Evolutionary conservation across 2,797 vertebrate genomes (phyloP).

Genomic region (Poliocrania exsul): DNA sequence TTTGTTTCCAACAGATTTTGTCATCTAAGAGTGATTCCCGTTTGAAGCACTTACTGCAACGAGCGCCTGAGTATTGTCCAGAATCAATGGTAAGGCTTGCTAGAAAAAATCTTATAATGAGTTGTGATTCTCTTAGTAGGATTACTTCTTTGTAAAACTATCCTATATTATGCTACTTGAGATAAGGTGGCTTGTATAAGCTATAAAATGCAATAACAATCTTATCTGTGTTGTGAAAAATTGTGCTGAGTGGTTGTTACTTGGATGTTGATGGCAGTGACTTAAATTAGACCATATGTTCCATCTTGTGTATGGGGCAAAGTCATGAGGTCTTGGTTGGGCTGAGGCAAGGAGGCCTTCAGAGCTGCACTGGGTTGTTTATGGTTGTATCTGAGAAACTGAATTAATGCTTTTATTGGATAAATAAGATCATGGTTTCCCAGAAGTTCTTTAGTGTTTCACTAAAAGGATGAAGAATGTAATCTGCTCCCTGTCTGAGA

Average conservation of each 20-base stretch:
- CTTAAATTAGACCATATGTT: background rate
- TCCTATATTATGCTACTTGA: background rate
- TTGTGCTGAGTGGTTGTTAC: background rate
- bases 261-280: background rate
- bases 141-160: background rate
- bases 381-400: background rate
- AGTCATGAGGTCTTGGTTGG: background rate
- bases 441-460: background rate
- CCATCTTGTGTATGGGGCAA: background rate
- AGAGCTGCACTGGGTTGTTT: background rate
- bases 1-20: conserved; percentile 83
- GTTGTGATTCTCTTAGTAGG: background rate
- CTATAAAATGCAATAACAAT: background rate
- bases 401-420: background rate
- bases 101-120: background rate
- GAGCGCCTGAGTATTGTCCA: conserved; percentile 94
- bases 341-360: background rate
- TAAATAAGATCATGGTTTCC: background rate
- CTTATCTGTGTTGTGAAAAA: background rate
- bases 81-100: conserved; percentile 90
- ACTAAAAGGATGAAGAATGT: background rate
- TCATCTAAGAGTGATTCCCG: conserved; percentile 97
- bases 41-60: conserved; percentile 91
- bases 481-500: background rate
- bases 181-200: background rate